Evolutionary conservation across 2,888 invertebrate genomes (phyloP), one percentile per base, ranked within the genome.

Genomic region (Hydrotaea cyrtoneurina): DNA sequence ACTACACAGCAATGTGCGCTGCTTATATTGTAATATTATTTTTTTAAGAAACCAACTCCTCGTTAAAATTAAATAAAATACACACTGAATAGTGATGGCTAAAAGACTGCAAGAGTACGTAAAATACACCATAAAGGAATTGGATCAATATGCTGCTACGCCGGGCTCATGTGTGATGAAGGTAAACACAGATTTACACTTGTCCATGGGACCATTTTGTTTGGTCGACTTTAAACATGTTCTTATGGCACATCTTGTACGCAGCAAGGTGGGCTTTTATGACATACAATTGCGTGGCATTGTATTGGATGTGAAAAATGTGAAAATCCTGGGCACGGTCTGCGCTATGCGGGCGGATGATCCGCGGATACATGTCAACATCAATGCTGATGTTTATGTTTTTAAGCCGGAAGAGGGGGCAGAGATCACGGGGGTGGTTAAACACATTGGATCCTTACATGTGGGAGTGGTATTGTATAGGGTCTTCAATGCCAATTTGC

Each of bases 381-480:
- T 95, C 2, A 92, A 93, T 87, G 94, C 94, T 0, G 94, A 95
- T 87, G 95, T 94, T 89, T 95, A 94, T 88, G 89, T 95, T 19
- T 95, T 96, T 87, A 93, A 93, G 82, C 95, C 95, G 2, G 88
- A 91, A 85, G 89, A 94, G 53, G 95, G 94, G 0, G 93, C 93
- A 78, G 90, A 91, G 7, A 89, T 95, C 13, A 93, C 92, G 87
- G 95, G 95, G 15, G 90, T 93, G 57, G 94, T 95, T 0, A 94
- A 94, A 87, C 95, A 95, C 79, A 88, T 92, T 31, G 89, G 91
- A 1, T 87, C 87, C 87, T 90, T 92, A 59, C 94, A 95, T 89
- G 91, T 96, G 36, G 94, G 95, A 10, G 94, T 94, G 55, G 92
- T 95, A 72, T 94, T 95, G 0, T 95, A 95, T 89, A 93, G 94